phyloP scores from a whole-genome alignment of 2,113 vertebrate species.

The Callipepla californica region DNA sequence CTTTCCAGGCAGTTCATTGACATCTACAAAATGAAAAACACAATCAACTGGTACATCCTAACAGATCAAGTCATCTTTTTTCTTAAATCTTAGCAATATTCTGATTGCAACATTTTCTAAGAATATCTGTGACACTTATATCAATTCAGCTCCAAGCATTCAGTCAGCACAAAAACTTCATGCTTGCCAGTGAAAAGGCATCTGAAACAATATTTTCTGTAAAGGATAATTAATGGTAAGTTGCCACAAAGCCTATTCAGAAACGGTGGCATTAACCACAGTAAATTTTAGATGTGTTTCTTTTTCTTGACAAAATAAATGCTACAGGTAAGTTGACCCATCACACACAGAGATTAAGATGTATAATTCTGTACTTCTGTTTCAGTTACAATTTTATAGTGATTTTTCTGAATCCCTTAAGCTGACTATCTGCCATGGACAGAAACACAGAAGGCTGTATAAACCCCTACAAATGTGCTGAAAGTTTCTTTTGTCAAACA shows the following conservation, averaged over 20 bases:
- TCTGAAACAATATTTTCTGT: background rate
- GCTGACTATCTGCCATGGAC: background rate
- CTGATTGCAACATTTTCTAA: background rate
- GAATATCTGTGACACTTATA: background rate
- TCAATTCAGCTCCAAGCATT: background rate
- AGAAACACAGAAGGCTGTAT: background rate
- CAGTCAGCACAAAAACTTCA: background rate
- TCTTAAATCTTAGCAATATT: background rate
- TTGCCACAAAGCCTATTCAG: background rate
- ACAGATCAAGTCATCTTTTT: background rate
- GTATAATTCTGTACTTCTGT: background rate
- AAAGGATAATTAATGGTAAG: background rate
- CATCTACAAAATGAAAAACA: constrained; percentile 6
- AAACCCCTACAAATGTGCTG: background rate
- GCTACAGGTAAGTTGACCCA: background rate
- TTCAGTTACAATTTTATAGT: background rate
- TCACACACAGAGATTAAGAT: background rate
- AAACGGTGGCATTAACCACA: constrained; percentile 36
- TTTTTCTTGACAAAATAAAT: background rate
- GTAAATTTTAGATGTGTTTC: background rate
- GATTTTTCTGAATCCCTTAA: constrained; percentile 18
- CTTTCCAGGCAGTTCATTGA: constrained; percentile 9
- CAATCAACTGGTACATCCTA: background rate
- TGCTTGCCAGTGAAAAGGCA: background rate
- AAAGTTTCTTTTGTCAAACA: constrained; percentile 58